Evolutionary conservation across 2,113 vertebrate genomes (phyloP).

Genomic region (Saccopteryx bilineata): DNA sequence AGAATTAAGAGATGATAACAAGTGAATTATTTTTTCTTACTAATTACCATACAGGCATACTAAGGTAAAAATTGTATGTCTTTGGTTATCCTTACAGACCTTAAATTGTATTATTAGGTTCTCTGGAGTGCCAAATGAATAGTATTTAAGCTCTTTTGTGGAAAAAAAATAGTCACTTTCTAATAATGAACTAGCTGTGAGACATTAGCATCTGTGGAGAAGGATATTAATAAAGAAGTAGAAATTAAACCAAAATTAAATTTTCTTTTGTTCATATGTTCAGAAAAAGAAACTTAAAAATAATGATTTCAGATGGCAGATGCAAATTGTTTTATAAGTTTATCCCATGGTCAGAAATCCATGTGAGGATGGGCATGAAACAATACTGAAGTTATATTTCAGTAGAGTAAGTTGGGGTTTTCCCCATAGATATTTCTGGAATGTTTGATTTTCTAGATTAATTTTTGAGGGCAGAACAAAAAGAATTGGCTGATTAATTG

Average conservation of each 20-base stretch:
- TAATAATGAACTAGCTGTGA: conserved; percentile 61
- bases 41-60: neutral
- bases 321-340: neutral
- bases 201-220: conserved; percentile 31
- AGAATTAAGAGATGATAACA: neutral
- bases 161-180: conserved; percentile 12
- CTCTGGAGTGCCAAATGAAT: neutral
- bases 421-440: neutral
- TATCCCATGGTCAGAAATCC: neutral
- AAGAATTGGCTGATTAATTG: neutral
- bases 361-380: neutral
- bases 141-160: neutral
- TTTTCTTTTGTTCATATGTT: conserved; percentile 49
- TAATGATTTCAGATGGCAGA: neutral
- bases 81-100: conserved; percentile 19
- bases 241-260: conserved; percentile 59
- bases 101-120: conserved; percentile 41
- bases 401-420: neutral
- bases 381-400: neutral
- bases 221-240: conserved; percentile 58
- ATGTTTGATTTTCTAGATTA: neutral
- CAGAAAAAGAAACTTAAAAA: conserved; percentile 10
- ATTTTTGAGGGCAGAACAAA: conserved; percentile 39
- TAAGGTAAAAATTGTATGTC: conserved; percentile 19
- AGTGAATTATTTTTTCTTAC: conserved; percentile 24